phyloP scores from a whole-genome alignment of 2,113 vertebrate genomes.

The Bagarius yarrelli region DNA sequence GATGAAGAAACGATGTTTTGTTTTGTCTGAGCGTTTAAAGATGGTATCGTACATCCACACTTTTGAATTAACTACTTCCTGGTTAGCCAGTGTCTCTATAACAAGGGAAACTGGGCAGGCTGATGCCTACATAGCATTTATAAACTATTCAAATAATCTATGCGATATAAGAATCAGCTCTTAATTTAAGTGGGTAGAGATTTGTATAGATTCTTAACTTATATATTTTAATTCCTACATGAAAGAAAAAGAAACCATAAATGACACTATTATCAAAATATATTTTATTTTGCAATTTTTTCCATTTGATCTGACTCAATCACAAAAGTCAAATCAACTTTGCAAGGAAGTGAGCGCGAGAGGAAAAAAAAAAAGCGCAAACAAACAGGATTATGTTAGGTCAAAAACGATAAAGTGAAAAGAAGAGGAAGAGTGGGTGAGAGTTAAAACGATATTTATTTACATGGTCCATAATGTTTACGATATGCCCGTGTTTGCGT shows the following conservation, averaged over 20 bases:
- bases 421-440: constrained; percentile 73
- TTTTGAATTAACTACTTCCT: no score
- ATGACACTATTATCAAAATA: constrained; percentile 96
- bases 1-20: no score
- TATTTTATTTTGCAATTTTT: constrained; percentile 99
- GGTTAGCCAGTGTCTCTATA: no score
- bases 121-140: no score
- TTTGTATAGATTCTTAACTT: neutral
- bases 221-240: no score
- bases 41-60: no score
- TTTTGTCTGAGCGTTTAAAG: no score
- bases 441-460: constrained; percentile 83
- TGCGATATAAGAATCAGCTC: no score
- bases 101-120: no score
- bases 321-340: constrained; percentile 97
- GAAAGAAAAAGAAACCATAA: neutral
- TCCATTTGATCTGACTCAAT: constrained; percentile 91
- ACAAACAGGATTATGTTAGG: constrained; percentile 77
- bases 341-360: constrained; percentile 78
- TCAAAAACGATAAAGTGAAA: constrained; percentile 61
- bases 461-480: constrained; percentile 89
- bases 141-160: no score
- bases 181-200: neutral
- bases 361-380: constrained; percentile 71
- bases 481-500: constrained; percentile 75